Conservation (phyloP, 2,888 invertebrate genomes). For the Scrobipalpa costella region DNA sequence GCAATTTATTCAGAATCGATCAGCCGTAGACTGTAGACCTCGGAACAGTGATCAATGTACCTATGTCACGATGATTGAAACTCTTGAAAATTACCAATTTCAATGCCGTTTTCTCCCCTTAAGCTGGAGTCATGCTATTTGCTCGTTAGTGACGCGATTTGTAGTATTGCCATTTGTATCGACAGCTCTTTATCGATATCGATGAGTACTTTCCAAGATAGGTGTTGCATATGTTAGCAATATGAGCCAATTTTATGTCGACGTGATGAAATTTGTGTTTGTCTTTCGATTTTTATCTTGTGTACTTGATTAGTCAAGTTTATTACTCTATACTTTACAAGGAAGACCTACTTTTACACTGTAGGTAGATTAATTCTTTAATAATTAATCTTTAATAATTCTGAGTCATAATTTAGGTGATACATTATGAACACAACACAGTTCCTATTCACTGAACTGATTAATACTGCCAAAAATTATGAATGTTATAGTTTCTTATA, state of each 20-base stretch:
- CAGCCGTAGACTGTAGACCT: no score
- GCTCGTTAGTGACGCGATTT: slow-evolving; percentile 41
- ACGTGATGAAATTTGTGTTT: background rate
- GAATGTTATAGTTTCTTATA: no score
- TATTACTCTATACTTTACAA: background rate
- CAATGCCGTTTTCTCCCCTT: slow-evolving; percentile 44
- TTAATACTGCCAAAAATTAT: no score
- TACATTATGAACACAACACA: background rate
- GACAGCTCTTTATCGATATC: slow-evolving; percentile 1
- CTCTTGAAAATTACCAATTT: slow-evolving; percentile 48
- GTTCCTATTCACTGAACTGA: no score
- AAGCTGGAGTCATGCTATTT: slow-evolving; percentile 45
- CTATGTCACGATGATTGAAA: slow-evolving; percentile 46
- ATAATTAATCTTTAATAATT: background rate
- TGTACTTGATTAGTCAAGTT: background rate
- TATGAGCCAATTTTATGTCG: background rate
- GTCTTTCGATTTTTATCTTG: background rate
- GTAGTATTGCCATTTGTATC: slow-evolving; percentile 24
- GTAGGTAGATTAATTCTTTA: background rate
- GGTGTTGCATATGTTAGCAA: background rate
- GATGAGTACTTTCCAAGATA: slow-evolving; percentile 14
- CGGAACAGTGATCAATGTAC: background rate
- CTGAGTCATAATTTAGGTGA: background rate
- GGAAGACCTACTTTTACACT: background rate
- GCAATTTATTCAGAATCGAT: slow-evolving; percentile 17